phyloP scores from a whole-genome alignment of 2,797 vertebrate genomes.

The Pterois miles region DNA sequence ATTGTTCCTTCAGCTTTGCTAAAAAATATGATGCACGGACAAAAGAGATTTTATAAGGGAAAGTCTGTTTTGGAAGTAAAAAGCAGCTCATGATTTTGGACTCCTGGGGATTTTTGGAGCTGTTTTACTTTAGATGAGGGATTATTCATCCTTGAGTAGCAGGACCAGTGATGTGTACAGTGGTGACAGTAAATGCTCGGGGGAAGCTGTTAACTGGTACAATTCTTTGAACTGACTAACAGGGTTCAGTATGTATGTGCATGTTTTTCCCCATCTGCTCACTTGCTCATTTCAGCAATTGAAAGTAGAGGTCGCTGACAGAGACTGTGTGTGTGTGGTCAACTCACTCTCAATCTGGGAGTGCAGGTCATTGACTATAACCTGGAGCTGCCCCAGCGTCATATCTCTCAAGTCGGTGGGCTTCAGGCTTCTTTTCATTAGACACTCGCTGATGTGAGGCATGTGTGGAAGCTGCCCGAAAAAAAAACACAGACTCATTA shows the following conservation, averaged over 20 bases:
- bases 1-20: conserved; percentile 30
- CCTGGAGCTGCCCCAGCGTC: conserved; percentile 97
- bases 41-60: conserved; percentile 30
- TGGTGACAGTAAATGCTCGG: conserved; percentile 59
- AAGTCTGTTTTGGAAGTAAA: conserved; percentile 31
- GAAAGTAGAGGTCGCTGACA: conserved; percentile 33
- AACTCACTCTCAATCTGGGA: conserved; percentile 99
- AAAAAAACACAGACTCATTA: background rate
- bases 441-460: conserved; percentile 98
- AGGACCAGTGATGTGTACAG: conserved; percentile 36
- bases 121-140: conserved; percentile 22
- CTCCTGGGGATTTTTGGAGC: conserved; percentile 60
- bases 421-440: conserved; percentile 98
- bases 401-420: conserved; percentile 95
- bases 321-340: background rate
- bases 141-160: conserved; percentile 60
- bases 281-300: conserved; percentile 65
- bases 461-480: conserved; percentile 91
- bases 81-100: conserved; percentile 32
- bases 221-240: conserved; percentile 59
- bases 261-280: conserved; percentile 57
- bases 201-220: conserved; percentile 45
- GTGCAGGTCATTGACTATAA: conserved; percentile 98
- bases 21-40: conserved; percentile 5
- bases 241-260: conserved; percentile 50